Evolutionary conservation across 2,113 vertebrate species (phyloP), one percentile per base, ranked within the genome.

Genomic region (Ameiurus melas): DNA sequence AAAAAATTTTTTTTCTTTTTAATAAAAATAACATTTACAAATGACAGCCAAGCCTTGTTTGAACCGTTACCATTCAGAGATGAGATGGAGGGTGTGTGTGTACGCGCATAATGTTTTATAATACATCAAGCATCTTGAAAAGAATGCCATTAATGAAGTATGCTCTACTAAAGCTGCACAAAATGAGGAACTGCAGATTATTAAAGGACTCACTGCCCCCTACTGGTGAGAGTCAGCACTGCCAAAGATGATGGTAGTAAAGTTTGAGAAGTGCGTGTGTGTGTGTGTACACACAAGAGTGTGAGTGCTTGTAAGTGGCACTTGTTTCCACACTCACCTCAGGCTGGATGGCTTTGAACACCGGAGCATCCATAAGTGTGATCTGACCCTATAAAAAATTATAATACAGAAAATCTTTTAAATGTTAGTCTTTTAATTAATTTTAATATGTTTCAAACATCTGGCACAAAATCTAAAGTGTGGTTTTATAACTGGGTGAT

Each of bases 341-440:
- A 83, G 98, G 98, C 90, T 99, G 98, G 94, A 99, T 99, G 93
- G 97, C 97, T 96, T 97, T 97, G 95, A 99, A 99, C 91, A 99
- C 98, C 85, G 98, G 98, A 91, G 97, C 95, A 92, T 99, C 98
- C 98, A 99, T 99, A 92, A 99, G 95, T 0, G 98, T 99, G 95
- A 99, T 99, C 93, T 99, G 98, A 93, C 98, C 97, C 98, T 99
- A 93, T 77, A 94, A 93, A 81, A 6, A 92, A 5, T 47, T 7
- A 47, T 4, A 82, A 68, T 62, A 14, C 43, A 83, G 1, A 20
- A 1, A 17, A 60, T 33, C 39, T 62, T 13, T 77, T 73, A 77
- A 77, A 51, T 14, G 39, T 47, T 6, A 43, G 6, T 0, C 22
- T 73, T 73, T 22, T 20, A 12, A 22, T 20, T 22, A 4, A 43